Base-by-base conservation (phyloP, 2,113 vertebrate genomes). In the Chinchilla lanigera region DNA sequence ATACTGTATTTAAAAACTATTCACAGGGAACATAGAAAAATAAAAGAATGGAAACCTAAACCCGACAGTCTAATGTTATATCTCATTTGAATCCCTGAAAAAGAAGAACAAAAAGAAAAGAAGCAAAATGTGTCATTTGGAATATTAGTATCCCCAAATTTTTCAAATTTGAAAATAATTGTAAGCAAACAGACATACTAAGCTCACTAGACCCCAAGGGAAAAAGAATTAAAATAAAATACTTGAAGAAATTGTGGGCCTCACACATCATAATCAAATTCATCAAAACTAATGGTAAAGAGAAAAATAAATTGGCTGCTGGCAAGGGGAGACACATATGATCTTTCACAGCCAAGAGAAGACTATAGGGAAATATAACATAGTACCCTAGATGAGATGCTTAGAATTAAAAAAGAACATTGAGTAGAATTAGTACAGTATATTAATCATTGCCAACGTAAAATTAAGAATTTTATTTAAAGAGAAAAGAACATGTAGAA, bases 181-280 rank as follows among this genome's bases (percentile, higher is more conserved):
- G 22, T 50, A 90, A 84, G 61, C 24, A 20, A 87, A 73, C 22
- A 88, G 24, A 73, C n/a, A 1, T 13, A 54, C 1, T 12, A 90
- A 91, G 9, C 7, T 69, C 78, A 91, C 82, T 14, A 75, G 61
- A 87, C 30, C 1, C 58, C 20, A 60, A 83, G 4, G 56, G 3
- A 81, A 95, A 93, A 78, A 47, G 19, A 90, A 81, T 52, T 56
- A 24, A 93, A 95, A 67, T 50, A 44, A 89, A 82, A 65, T 82
- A 35, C 14, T 56, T 56, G 0, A 44, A 65, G 38, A 88, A 77
- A 63, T 4, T 58, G 19, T 35, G 33, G 13, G 13, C 3, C n/a
- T 90, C 75, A 35, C 20, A 73, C 9, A 71, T 28, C 8, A 84
- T 60, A 87, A 58, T 17, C 11, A 69, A 90, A 71, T 93, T 85